Evolutionary conservation across 2,797 vertebrate genomes (phyloP).

Genomic region (Saguinus oedipus): DNA sequence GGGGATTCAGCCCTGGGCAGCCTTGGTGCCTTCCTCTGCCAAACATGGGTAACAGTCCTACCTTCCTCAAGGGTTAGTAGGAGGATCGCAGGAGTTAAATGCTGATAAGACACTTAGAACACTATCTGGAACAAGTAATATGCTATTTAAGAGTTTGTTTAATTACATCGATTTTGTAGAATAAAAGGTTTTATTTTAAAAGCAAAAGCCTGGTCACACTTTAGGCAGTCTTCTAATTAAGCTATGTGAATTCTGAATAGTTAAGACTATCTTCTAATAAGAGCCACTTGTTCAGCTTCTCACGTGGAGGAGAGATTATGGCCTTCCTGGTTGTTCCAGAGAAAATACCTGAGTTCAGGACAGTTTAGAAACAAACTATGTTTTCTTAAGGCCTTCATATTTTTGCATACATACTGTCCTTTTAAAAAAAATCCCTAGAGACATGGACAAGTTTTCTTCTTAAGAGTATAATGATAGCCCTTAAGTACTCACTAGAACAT

Average conservation of each 20-base stretch:
- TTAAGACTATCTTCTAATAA: neutral
- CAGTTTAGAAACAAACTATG: constrained; percentile 17
- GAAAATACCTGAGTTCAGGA: neutral
- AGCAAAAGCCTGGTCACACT: neutral
- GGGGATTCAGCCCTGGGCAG: neutral
- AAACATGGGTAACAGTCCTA: neutral
- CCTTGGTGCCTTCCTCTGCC: neutral
- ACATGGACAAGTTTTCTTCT: neutral
- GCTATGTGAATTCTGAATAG: neutral
- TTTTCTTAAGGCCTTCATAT: neutral
- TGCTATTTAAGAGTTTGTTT: neutral
- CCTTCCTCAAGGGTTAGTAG: neutral
- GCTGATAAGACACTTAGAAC: neutral
- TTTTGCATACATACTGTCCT: neutral
- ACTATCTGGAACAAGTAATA: neutral
- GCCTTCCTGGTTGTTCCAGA: neutral
- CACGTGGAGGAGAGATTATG: neutral
- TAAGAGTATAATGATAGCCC: neutral
- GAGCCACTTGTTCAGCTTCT: neutral
- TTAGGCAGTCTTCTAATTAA: neutral
- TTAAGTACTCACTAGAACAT: neutral
- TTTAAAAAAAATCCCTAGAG: neutral
- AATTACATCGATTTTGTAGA: neutral
- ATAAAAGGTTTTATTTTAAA: neutral
- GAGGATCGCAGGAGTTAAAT: neutral